These are phyloP conservation scores for Arizona elegans DNA, from an alignment of 2,113 vertebrate species.

Conservation along the genomic window DNA sequence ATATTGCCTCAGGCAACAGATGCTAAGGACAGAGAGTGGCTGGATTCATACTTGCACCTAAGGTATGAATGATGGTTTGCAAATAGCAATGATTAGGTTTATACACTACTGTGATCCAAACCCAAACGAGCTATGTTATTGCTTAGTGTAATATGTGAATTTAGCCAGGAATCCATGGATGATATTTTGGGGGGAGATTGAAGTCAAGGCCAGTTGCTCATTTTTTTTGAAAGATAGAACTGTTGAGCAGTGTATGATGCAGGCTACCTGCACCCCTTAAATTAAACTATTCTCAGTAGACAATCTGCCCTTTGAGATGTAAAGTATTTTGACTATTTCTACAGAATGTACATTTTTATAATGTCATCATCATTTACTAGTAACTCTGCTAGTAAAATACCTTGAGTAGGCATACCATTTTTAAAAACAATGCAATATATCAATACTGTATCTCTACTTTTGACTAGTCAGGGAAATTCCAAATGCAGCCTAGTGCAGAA, in stretches of 20 bases:
- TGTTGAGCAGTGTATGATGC: not conserved
- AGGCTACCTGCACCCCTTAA: not conserved
- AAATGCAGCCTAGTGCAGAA: not conserved
- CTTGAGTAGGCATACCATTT: not conserved
- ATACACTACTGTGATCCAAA: not conserved
- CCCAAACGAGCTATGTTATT: not conserved
- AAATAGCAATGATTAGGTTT: not conserved
- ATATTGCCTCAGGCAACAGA: not conserved
- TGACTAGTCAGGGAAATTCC: slow-evolving; percentile 2
- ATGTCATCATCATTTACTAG: not conserved
- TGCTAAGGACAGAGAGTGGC: not conserved
- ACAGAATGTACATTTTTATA: not conserved
- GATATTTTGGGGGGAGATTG: not conserved
- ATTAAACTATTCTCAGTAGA: not conserved
- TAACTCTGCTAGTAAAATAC: not conserved
- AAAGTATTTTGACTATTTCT: not conserved
- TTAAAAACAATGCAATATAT: not conserved
- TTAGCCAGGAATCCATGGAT: not conserved
- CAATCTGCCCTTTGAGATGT: not conserved
- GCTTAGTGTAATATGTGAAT: not conserved
- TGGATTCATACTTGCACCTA: not conserved
- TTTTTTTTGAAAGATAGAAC: not conserved
- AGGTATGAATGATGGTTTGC: not conserved
- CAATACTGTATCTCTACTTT: slow-evolving; percentile 8
- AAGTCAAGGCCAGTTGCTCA: not conserved